Percentiles rank a stretch among this genome's conserved stretches.
Conservation (phyloP, 35 echinoderm and acorn worm species). For the Acanthaster planci region DNA sequence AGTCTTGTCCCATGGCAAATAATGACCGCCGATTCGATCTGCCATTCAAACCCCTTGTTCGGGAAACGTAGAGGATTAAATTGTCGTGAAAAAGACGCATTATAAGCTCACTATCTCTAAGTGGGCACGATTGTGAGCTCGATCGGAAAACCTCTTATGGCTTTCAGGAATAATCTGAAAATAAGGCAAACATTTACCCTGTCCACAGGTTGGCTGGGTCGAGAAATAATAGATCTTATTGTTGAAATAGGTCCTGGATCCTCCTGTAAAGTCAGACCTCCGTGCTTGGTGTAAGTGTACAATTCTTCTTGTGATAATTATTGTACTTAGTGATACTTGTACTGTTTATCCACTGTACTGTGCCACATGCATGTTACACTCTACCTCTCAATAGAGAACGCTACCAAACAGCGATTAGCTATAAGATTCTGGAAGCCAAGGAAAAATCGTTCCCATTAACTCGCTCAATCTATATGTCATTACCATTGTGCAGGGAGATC, state of each 20-base stretch:
- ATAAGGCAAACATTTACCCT: constrained; percentile 21
- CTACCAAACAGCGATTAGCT: too few species aligned
- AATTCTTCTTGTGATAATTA: too few species aligned
- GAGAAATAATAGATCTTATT: too few species aligned
- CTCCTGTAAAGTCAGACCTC: too few species aligned
- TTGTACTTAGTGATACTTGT: too few species aligned
- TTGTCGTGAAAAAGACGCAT: background rate
- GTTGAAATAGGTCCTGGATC: too few species aligned
- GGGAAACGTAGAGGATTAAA: background rate
- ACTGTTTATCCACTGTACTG: too few species aligned
- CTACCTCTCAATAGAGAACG: too few species aligned
- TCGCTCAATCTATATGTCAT: background rate
- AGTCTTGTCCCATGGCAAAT: background rate
- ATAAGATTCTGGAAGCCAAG: too few species aligned
- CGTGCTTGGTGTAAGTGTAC: too few species aligned
- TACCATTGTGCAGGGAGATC: background rate
- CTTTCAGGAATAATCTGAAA: constrained; percentile 15
- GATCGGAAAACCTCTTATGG: background rate
- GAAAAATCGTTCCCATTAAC: too few species aligned
- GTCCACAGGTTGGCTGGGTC: background rate
- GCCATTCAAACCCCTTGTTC: constrained; percentile 2
- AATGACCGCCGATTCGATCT: constrained; percentile 1
- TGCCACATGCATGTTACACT: too few species aligned
- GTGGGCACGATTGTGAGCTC: constrained; percentile 5
- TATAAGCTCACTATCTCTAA: background rate